Evolutionary conservation across 2,113 vertebrate genomes (phyloP), one percentile per base, ranked within the genome.

Genomic region (Microcebus murinus): DNA sequence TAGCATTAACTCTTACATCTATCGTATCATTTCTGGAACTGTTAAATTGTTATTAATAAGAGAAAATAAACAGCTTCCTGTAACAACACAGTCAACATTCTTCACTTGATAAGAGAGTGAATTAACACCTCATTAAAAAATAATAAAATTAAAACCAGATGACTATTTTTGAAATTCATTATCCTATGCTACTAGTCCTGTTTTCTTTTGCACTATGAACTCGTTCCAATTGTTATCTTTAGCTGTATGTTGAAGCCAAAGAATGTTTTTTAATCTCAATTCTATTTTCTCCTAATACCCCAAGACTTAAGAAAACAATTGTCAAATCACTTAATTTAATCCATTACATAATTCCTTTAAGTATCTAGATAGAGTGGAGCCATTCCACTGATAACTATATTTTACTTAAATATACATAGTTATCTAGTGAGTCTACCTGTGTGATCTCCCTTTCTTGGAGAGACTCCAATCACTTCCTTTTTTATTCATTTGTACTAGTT

Each of bases 61-160:
- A 92, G 31, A 89, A 96, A 93, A 92, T 42, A 87, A 91, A 21
- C 86, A 61, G 25, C 21, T 74, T 82, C 61, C 77, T 65, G 27
- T 59, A 63, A 85, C 25, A 65, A 52, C 8, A 81, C 8, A 81
- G 59, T 81, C 48, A 48, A 45, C 17, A 23, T 74, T 87, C 42
- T 34, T 80, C 36, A 83, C 15, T 71, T 42, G 12, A 59, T n/a
- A 45, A 83, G 25, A 77, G 11, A 39, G 5, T 15, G 1, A 77
- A 77, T 70, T 70, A 87, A 63, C 8, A 59, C 48, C 0, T 15
- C 8, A 50, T 39, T 2, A 77, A 94, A 95, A 84, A 65, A 55
- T 83, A 91, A 81, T 42, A 59, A 59, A 73, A 34, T 34, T 81
- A 89, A 84, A 57, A 82, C 31, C 25, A 57, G n/a, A 71, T 71